phyloP scores from a whole-genome alignment of 2,797 vertebrate species.

The Tinamus major region DNA sequence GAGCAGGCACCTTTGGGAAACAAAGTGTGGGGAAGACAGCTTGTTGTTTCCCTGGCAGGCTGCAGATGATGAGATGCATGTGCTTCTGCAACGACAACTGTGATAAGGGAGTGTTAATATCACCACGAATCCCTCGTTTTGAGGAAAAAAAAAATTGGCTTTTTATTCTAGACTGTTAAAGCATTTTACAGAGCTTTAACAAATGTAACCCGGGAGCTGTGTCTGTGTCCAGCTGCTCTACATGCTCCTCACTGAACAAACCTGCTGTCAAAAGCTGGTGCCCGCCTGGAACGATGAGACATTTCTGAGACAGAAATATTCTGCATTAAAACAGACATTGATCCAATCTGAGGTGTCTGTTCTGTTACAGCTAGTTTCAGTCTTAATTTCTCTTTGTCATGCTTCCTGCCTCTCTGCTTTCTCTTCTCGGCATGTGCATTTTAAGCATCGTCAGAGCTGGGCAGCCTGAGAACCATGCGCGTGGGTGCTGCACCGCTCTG shows the following conservation, averaged over 20 bases:
- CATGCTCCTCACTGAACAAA: background rate
- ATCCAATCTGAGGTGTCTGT: background rate
- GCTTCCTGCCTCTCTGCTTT: background rate
- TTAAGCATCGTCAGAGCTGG: background rate
- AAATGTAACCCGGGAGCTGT: background rate
- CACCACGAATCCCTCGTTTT: background rate
- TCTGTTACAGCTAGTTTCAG: background rate
- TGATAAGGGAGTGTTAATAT: slow-evolving; percentile 40
- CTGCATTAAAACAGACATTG: background rate
- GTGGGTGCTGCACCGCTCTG: background rate
- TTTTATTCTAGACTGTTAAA: background rate
- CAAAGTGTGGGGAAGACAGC: background rate
- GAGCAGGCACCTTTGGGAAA: background rate
- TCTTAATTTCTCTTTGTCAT: background rate
- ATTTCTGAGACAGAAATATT: background rate
- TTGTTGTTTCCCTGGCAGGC: background rate
- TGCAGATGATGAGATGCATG: slow-evolving; percentile 40
- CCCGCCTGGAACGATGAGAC: rapidly evolving
- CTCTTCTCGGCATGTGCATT: background rate
- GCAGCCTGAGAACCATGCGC: rapidly evolving
- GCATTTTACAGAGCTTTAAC: background rate
- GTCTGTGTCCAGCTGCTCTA: background rate
- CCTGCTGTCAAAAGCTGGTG: background rate
- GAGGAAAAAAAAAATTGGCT: background rate
- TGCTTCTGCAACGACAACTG: slow-evolving; percentile 22